Evolutionary conservation across 2,888 invertebrate species (phyloP), one percentile per base, ranked within the genome.

Genomic region (Embidobia sp.): DNA sequence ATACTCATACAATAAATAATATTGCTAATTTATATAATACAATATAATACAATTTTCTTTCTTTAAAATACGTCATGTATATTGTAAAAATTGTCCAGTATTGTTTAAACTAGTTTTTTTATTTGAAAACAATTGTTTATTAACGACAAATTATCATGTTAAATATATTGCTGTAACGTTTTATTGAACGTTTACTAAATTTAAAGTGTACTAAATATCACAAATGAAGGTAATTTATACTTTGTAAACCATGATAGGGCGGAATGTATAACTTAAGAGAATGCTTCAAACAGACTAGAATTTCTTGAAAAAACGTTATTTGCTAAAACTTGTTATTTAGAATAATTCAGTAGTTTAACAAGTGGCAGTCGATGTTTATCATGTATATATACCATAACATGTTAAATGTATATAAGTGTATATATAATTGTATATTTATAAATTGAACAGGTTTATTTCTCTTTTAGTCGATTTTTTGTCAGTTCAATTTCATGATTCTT

Each of bases 241-340:
- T n/a, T n/a, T n/a, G 3, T 35, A 42, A 44, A 40, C 27, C 7
- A 44, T 13, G 57, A n/a, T 0, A 67, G 74, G 74, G 66, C 66
- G 74, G 74, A 55, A 55, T 72, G 6, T 59, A 16, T 29, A 63
- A 64, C 26, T 19, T 44, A 57, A 44, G 57, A n/a, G 10, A 49
- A 64, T 31, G 18, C 31, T n/a, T n/a, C n/a, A 31, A 18, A 10
- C 6, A 66, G 57, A 73, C 64, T 73, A 73, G 64, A 73, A 44
- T 29, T 29, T 29, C n/a, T 2, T 29, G 2, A n/a, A 29, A 61
- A 33, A 22, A 26, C 11, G 51, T 46, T 8, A 53, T 55, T 49
- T 22, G 61, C 46, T 61, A 40, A 42, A 37, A 40, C 8, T n/a
- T n/a, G 37, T 22, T 46, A 51, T 70, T 61, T 35, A 53, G 33